Evolutionary conservation across 2,797 vertebrate genomes (phyloP).

Genomic region (Aphelocoma californica): DNA sequence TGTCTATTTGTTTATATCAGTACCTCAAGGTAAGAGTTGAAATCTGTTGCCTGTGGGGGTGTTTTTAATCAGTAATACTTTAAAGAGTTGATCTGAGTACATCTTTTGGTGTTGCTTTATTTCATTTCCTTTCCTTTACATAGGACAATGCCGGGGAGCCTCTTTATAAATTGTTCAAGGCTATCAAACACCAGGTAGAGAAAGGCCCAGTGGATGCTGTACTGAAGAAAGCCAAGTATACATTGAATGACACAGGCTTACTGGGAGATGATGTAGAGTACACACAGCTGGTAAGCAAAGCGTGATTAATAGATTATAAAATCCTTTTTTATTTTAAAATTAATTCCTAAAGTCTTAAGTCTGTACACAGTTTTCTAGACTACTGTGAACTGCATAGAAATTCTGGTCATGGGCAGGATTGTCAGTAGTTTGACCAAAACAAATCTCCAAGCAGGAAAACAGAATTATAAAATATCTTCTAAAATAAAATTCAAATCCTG

Average conservation of each 20-base stretch:
- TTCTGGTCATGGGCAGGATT: neutral
- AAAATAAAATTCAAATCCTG: neutral
- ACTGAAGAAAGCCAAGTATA: slow-evolving; percentile 97
- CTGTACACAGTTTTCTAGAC: neutral
- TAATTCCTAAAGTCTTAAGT: neutral
- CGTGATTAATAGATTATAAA: neutral
- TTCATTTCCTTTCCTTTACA: neutral
- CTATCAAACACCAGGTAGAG: slow-evolving; percentile 98
- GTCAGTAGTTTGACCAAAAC: neutral
- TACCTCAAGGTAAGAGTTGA: slow-evolving; percentile 88
- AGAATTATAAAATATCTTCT: neutral
- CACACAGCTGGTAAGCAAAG: slow-evolving; percentile 83
- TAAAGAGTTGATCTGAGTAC: neutral
- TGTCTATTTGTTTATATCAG: slow-evolving; percentile 99
- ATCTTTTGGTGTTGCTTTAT: neutral
- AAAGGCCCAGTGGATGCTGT: slow-evolving; percentile 95
- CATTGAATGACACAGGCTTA: slow-evolving; percentile 94
- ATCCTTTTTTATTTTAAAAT: neutral
- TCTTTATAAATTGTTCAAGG: slow-evolving; percentile 96
- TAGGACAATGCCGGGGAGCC: slow-evolving; percentile 96
- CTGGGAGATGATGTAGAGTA: slow-evolving; percentile 97
- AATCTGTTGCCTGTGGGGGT: neutral
- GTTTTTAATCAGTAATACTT: neutral
- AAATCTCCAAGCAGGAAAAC: neutral
- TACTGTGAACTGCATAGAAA: neutral